These are phyloP conservation scores for Pteria penguin DNA, from an alignment of 2,888 invertebrate genomes.

Conservation along the genomic window DNA sequence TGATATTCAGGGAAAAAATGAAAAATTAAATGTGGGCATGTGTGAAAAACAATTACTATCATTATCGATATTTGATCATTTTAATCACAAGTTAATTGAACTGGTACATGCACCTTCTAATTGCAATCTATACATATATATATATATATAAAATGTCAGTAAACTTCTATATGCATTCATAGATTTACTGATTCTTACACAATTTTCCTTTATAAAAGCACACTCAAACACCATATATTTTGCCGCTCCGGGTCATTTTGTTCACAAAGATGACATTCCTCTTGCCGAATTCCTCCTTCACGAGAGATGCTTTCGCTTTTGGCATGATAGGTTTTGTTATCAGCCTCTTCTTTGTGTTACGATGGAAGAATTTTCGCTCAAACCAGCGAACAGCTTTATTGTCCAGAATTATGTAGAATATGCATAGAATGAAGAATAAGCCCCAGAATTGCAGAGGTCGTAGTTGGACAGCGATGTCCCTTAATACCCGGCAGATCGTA, in stretches of 20 bases:
- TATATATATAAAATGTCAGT: no score
- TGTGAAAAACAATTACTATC: no score
- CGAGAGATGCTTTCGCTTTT: neutral
- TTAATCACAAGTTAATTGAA: no score
- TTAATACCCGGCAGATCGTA: neutral
- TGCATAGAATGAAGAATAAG: neutral
- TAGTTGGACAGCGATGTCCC: neutral
- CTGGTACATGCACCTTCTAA: no score
- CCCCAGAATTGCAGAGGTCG: neutral
- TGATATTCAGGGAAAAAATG: no score
- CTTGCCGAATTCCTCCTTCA: neutral
- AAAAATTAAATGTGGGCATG: no score
- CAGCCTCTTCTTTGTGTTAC: neutral
- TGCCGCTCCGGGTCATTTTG: slow-evolving; percentile 1
- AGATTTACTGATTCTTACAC: no score
- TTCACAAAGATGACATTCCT: neutral
- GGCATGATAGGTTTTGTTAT: neutral
- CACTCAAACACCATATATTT: neutral
- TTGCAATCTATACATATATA: no score
- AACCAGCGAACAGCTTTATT: neutral
- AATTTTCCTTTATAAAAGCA: no score
- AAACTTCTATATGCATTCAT: no score
- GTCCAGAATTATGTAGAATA: neutral
- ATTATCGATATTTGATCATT: no score
- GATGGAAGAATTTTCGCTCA: neutral